Conservation (phyloP, 2,888 invertebrate genomes). For the Sericinus montela region DNA sequence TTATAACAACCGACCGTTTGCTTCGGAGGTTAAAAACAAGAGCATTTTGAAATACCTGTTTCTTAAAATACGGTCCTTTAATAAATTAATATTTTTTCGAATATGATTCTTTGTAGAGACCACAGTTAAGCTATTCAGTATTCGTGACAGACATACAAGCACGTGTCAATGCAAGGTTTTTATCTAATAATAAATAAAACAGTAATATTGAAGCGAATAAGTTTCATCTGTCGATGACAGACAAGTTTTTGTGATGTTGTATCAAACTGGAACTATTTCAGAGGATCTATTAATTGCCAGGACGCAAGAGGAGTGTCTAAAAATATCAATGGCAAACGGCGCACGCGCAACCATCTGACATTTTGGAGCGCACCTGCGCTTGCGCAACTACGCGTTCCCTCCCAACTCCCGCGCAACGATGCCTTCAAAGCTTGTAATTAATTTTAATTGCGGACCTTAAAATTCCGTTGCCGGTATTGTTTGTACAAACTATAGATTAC, state of each 20-base stretch:
- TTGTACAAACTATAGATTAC: constrained; percentile 11
- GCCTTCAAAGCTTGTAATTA: constrained; percentile 31
- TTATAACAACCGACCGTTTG: too few relatives aligned
- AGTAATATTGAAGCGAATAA: background rate
- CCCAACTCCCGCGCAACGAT: constrained; percentile 33
- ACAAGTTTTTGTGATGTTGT: constrained; percentile 8
- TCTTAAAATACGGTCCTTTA: too few relatives aligned
- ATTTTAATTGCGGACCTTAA: constrained; percentile 38
- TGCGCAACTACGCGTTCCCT: constrained; percentile 29
- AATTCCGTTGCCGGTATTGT: constrained; percentile 33
- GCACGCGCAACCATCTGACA: constrained; percentile 39
- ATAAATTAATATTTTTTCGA: too few relatives aligned
- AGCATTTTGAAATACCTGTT: too few relatives aligned
- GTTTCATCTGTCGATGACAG: constrained; percentile 7
- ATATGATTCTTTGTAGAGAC: too few relatives aligned
- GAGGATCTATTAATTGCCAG: constrained; percentile 8
- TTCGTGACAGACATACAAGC: too few relatives aligned
- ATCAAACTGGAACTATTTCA: background rate
- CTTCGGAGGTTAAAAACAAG: too few relatives aligned
- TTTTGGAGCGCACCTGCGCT: constrained; percentile 34
- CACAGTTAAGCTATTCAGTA: too few relatives aligned
- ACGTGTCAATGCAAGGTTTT: too few relatives aligned
- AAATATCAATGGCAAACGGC: constrained; percentile 27
- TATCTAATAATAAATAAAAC: background rate
- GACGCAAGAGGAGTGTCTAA: constrained; percentile 13